phyloP scores from a whole-genome alignment of 2,888 invertebrate species.

The Itoplectis maculator region DNA sequence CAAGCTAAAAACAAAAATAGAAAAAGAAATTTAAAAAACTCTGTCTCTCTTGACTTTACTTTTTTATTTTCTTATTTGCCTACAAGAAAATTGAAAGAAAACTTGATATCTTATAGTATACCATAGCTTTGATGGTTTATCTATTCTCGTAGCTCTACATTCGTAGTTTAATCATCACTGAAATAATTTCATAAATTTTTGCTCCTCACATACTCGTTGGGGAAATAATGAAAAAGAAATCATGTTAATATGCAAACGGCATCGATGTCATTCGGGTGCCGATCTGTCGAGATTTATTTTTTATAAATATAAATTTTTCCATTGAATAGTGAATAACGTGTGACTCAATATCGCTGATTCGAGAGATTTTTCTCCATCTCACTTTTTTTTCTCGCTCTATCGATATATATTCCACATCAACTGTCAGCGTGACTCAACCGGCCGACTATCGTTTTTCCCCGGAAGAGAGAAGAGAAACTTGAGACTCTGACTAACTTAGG shows the following conservation, averaged over 20 bases:
- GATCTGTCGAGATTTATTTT: slow-evolving; percentile 18
- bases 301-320: neutral
- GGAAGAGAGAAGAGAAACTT: neutral
- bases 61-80: slow-evolving; percentile 60
- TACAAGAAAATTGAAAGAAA: slow-evolving; percentile 15
- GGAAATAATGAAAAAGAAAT: slow-evolving; percentile 20
- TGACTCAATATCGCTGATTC: slow-evolving; percentile 54
- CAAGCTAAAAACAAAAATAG: slow-evolving; percentile 42
- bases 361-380: slow-evolving; percentile 50
- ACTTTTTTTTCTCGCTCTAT: slow-evolving; percentile 53
- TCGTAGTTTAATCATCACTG: slow-evolving; percentile 53
- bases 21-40: slow-evolving; percentile 34
- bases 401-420: slow-evolving; percentile 60
- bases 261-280: slow-evolving; percentile 39
- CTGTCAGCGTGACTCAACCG: slow-evolving; percentile 53
- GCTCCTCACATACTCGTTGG: slow-evolving; percentile 29
- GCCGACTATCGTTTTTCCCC: neutral
- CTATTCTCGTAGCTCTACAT: slow-evolving; percentile 46
- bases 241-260: slow-evolving; percentile 36
- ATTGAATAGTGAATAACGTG: slow-evolving; percentile 23
- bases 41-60: slow-evolving; percentile 56
- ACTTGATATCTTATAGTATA: slow-evolving; percentile 23
- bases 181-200: slow-evolving; percentile 10
- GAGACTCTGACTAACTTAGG: neutral
- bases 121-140: slow-evolving; percentile 54